Evolutionary conservation across 2,888 invertebrate genomes (phyloP).

Genomic region (Oasisia sp.): DNA sequence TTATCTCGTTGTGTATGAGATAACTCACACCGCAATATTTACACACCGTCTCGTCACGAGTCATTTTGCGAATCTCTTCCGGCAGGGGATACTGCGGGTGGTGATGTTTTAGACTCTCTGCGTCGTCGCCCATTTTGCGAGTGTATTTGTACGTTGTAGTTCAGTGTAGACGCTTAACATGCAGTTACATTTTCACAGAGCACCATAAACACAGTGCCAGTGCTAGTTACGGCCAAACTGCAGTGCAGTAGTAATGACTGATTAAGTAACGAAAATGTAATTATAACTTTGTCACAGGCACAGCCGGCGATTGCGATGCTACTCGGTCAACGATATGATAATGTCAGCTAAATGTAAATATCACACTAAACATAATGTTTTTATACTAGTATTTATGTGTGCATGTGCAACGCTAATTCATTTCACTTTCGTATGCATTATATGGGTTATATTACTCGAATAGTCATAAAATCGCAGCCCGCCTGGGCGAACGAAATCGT

Average conservation of each 20-base stretch:
- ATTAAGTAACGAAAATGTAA: too few species aligned
- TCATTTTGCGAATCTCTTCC: slow-evolving; percentile 60
- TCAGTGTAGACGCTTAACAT: background rate
- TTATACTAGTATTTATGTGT: background rate
- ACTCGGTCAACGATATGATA: too few species aligned
- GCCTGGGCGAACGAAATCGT: background rate
- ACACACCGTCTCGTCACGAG: slow-evolving; percentile 62
- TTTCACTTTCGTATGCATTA: background rate
- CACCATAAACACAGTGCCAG: background rate
- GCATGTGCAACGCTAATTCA: background rate
- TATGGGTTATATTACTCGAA: background rate
- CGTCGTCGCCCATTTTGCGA: slow-evolving; percentile 19
- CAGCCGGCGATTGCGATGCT: too few species aligned
- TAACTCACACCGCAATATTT: slow-evolving; percentile 66
- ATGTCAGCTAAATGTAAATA: background rate
- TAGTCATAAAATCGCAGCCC: background rate
- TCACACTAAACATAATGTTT: background rate
- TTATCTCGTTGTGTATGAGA: slow-evolving; percentile 66
- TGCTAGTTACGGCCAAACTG: background rate
- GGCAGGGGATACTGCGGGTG: slow-evolving; percentile 61
- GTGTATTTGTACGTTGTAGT: background rate
- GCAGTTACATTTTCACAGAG: background rate
- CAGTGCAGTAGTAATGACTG: too few species aligned
- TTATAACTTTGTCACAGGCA: too few species aligned
- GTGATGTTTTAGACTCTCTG: slow-evolving; percentile 34